Evolutionary conservation across 2,797 vertebrate genomes (phyloP).

Genomic region (Bradypodion pumilum): DNA sequence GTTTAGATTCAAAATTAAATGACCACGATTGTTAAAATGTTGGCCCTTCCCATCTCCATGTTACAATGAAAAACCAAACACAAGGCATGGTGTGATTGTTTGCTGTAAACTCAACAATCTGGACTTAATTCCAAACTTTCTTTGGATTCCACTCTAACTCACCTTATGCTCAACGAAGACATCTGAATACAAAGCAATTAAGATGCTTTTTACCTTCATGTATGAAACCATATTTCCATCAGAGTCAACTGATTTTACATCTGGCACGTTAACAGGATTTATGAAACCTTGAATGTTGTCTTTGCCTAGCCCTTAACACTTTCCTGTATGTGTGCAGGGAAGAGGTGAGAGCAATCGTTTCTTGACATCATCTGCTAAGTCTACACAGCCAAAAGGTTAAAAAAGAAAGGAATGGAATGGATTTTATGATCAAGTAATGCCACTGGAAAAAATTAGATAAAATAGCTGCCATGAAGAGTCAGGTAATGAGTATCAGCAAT

Average conservation of each 20-base stretch:
- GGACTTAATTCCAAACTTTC: slow-evolving; percentile 9
- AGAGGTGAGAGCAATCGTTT: slow-evolving; percentile 55
- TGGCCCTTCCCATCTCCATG: too few species aligned
- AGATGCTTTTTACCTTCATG: slow-evolving; percentile 61
- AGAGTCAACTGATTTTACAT: slow-evolving; percentile 73
- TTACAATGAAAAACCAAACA: too few species aligned
- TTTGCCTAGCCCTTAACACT: slow-evolving; percentile 66
- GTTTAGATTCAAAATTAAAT: too few species aligned
- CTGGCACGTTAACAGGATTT: slow-evolving; percentile 66
- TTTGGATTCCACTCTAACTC: slow-evolving; percentile 14
- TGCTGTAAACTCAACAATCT: too few species aligned
- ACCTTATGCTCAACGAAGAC: slow-evolving; percentile 49
- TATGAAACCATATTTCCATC: slow-evolving; percentile 63
- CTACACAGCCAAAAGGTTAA: slow-evolving; percentile 41
- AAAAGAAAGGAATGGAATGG: slow-evolving; percentile 16
- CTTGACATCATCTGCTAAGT: slow-evolving; percentile 57
- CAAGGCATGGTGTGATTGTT: too few species aligned
- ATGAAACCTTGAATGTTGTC: slow-evolving; percentile 67
- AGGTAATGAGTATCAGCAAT: slow-evolving; percentile 23
- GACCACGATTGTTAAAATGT: too few species aligned
- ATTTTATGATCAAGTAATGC: slow-evolving; percentile 10
- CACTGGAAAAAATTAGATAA: not conserved
- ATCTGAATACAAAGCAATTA: slow-evolving; percentile 50
- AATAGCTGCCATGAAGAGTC: not conserved
- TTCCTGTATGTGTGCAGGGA: slow-evolving; percentile 10